These are phyloP conservation scores for Sardina pilchardus DNA, from an alignment of 2,113 vertebrate species.

Conservation along the genomic window DNA sequence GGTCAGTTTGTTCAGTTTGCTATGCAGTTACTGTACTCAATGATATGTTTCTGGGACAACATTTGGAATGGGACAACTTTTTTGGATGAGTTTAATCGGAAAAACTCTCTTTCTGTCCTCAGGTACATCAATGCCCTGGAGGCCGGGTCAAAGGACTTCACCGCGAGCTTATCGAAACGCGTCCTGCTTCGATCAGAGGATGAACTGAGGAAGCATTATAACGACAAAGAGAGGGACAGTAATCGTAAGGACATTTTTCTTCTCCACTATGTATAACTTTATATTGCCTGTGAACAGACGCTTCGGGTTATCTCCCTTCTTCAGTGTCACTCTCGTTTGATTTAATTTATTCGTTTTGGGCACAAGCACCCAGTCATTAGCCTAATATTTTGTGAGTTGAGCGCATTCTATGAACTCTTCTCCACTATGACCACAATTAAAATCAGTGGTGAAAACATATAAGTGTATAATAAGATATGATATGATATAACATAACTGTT, in stretches of 20 bases:
- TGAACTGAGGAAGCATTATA: conserved; percentile 58
- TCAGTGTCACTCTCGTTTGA: too few relatives aligned
- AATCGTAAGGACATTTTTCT: conserved; percentile 77
- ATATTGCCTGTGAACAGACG: too few relatives aligned
- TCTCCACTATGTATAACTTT: too few relatives aligned
- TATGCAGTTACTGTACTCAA: background rate
- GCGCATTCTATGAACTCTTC: too few relatives aligned
- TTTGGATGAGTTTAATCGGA: background rate
- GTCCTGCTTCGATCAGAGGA: conserved; percentile 65
- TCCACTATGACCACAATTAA: background rate
- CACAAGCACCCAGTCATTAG: too few relatives aligned
- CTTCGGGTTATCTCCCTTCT: too few relatives aligned
- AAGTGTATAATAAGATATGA: too few relatives aligned
- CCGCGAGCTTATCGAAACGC: conserved; percentile 46
- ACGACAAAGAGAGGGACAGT: conserved; percentile 67
- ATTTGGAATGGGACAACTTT: too few relatives aligned
- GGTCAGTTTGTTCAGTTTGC: background rate
- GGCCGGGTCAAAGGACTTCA: conserved; percentile 69
- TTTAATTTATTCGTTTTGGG: too few relatives aligned
- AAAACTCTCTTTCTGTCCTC: background rate
- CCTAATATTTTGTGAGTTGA: too few relatives aligned
- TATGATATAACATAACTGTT: background rate
- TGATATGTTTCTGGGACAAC: background rate
- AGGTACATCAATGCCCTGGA: conserved; percentile 94
- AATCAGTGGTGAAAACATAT: too few relatives aligned